Conservation (phyloP, 2,113 vertebrate genomes). For the Caloenas nicobarica region DNA sequence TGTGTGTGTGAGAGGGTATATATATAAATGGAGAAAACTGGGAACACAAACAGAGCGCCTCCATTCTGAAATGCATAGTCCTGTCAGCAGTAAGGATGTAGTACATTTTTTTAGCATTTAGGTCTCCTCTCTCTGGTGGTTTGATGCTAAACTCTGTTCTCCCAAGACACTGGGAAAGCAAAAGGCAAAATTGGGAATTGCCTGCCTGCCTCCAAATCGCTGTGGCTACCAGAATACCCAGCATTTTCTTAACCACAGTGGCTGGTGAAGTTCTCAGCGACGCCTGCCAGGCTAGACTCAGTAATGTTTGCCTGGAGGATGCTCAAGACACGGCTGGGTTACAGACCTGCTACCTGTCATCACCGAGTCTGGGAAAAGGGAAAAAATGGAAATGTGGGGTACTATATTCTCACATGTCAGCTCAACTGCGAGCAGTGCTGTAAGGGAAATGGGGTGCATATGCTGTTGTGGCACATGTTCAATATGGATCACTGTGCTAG, state of each 20-base stretch:
- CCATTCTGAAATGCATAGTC: neutral
- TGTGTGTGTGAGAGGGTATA: too few relatives aligned
- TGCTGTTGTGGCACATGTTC: neutral
- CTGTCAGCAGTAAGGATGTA: neutral
- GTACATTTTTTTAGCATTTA: neutral
- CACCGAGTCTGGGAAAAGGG: neutral
- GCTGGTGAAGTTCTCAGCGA: neutral
- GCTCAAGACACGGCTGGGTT: neutral
- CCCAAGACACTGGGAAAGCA: neutral
- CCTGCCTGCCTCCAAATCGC: neutral
- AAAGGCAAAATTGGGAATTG: neutral
- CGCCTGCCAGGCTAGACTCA: fast-evolving
- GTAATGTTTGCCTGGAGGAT: neutral
- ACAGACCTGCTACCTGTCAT: neutral
- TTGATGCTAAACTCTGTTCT: neutral
- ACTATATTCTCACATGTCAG: neutral
- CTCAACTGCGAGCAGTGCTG: neutral
- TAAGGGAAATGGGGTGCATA: neutral
- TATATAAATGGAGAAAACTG: neutral
- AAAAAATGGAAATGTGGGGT: neutral
- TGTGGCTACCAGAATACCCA: neutral
- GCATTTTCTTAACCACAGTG: neutral
- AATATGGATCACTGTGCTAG: neutral
- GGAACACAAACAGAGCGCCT: neutral
- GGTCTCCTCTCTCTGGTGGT: neutral